Evolutionary conservation across 2,113 vertebrate species (phyloP).

Genomic region (Anarrhichthys ocellatus): DNA sequence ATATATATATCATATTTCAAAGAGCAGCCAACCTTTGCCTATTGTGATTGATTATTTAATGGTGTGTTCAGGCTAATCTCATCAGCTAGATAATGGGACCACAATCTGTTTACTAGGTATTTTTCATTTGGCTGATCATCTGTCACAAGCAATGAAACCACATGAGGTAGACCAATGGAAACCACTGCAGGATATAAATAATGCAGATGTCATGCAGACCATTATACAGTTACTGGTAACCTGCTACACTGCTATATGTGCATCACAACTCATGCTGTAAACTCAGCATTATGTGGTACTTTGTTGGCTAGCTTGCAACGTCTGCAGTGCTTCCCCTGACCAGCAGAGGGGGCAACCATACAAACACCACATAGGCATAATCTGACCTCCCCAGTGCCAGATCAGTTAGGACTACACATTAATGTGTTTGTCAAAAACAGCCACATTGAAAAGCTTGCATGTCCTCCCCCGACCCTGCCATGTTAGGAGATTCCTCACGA

Average conservation of each 20-base stretch:
- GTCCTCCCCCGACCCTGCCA: constrained; percentile 6
- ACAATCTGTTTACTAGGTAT: not conserved
- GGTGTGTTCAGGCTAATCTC: not conserved
- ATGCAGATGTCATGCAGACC: not conserved
- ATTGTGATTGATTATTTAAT: not conserved
- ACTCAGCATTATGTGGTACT: not conserved
- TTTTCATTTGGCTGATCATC: not conserved
- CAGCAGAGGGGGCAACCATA: constrained; percentile 55
- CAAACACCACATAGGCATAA: not conserved
- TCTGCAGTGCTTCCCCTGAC: constrained; percentile 30
- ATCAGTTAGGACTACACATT: not conserved
- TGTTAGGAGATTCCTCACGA: constrained; percentile 9
- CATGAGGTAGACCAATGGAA: not conserved
- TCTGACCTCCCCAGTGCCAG: not conserved
- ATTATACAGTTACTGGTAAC: not conserved
- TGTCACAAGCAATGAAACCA: not conserved
- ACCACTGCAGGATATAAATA: not conserved
- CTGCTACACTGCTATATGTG: not conserved
- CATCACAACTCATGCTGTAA: not conserved
- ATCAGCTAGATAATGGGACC: not conserved
- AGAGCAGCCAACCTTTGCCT: not conserved
- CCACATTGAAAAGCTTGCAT: not conserved
- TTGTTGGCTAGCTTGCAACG: not conserved
- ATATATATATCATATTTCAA: not conserved
- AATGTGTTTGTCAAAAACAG: constrained; percentile 6